Evolutionary conservation across 1,140 invertebrate species (phyloP).

Genomic region (Drosophila pruinosa): DNA sequence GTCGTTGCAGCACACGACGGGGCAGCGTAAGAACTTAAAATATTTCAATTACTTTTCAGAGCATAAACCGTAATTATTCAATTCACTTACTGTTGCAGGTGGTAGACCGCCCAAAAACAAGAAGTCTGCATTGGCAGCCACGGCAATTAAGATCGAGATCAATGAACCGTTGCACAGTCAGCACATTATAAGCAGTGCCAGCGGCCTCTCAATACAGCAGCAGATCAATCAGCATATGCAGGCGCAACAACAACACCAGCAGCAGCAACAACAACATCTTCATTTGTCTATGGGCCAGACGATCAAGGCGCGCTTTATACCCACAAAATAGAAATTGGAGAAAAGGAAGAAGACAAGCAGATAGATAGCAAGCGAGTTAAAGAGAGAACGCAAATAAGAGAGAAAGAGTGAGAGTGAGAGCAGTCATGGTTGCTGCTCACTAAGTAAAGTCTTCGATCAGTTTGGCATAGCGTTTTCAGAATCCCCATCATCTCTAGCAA

Average conservation of each 20-base stretch:
- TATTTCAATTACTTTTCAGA: not conserved
- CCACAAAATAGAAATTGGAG: constrained; percentile 65
- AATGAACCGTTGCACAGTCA: constrained; percentile 79
- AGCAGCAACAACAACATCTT: constrained; percentile 62
- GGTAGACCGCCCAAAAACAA: constrained; percentile 79
- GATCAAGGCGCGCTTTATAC: constrained; percentile 79
- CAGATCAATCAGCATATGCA: constrained; percentile 81
- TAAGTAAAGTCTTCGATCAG: constrained; percentile 23
- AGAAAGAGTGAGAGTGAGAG: not conserved
- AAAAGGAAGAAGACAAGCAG: constrained; percentile 2
- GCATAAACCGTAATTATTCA: no score
- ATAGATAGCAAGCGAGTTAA: not conserved
- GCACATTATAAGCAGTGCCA: constrained; percentile 77
- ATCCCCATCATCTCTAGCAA: constrained; percentile 37
- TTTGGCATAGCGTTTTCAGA: constrained; percentile 17
- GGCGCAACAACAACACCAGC: constrained; percentile 63
- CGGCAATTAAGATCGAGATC: constrained; percentile 78
- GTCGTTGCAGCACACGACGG: constrained; percentile 74
- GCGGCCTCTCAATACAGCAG: constrained; percentile 77
- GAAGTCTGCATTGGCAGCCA: constrained; percentile 63
- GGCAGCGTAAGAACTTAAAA: constrained; percentile 66
- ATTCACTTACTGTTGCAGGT: constrained; percentile 33
- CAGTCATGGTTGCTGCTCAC: not conserved
- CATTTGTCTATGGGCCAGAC: constrained; percentile 68
- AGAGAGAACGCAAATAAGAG: not conserved